phyloP scores from a whole-genome alignment of 2,888 invertebrate species.

The Dolichopus griseipennis region DNA sequence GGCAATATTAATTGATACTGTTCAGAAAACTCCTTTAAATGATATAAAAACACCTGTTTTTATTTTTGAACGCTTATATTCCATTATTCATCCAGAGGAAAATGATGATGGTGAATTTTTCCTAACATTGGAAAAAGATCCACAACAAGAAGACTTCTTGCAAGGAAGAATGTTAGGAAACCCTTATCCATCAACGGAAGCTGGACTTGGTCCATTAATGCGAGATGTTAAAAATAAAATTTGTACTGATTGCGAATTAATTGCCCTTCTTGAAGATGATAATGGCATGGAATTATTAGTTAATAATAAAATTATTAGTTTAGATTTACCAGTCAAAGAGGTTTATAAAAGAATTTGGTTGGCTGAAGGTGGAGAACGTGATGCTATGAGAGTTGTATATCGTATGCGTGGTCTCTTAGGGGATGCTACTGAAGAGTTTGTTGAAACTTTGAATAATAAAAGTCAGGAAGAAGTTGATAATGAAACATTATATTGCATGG shows the following conservation, averaged over 20 bases:
- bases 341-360: constrained; percentile 78
- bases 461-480: constrained; percentile 82
- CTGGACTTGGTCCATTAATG: constrained; percentile 94
- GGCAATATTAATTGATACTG: constrained; percentile 93
- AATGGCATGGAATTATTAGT: constrained; percentile 97
- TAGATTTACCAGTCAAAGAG: constrained; percentile 92
- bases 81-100: constrained; percentile 95
- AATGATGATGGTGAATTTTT: constrained; percentile 96
- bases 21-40: constrained; percentile 80
- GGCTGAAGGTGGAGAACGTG: constrained; percentile 80
- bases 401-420: constrained; percentile 95
- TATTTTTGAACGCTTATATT: constrained; percentile 93
- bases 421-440: constrained; percentile 98
- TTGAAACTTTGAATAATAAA: constrained; percentile 83
- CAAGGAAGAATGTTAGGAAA: constrained; percentile 95
- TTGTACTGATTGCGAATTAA: constrained; percentile 93
- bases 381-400: constrained; percentile 95
- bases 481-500: constrained; percentile 88
- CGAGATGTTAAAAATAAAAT: constrained; percentile 98
- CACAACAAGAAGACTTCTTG: constrained; percentile 97
- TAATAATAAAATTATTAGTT: constrained; percentile 94
- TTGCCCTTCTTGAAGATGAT: constrained; percentile 95
- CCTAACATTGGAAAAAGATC: constrained; percentile 93
- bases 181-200: constrained; percentile 90
- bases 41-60: constrained; percentile 96